Percentiles rank a stretch among this genome's conserved stretches.
Evolutionary conservation across 2,888 invertebrate species (phyloP).

Genomic region (Archips crataeganus): DNA sequence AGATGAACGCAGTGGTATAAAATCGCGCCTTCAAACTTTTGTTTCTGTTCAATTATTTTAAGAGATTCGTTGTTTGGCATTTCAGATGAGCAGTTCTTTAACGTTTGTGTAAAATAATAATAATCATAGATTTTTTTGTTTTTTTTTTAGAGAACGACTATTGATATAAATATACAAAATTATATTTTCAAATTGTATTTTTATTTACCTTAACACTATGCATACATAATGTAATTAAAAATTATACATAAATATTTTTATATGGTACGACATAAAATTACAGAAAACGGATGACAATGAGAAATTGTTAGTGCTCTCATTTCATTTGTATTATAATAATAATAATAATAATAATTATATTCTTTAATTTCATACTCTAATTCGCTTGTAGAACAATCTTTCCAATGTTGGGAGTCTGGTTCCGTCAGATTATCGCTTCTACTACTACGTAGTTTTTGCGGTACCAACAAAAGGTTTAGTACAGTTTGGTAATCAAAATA

Average conservation of each 20-base stretch:
- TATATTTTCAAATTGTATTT: constrained; percentile 70
- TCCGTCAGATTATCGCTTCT: no score
- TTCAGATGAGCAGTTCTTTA: constrained; percentile 45
- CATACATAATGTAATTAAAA: background rate
- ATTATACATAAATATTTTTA: background rate
- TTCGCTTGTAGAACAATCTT: no score
- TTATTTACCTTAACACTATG: constrained; percentile 40
- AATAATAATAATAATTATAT: no score
- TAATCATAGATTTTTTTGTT: constrained; percentile 59
- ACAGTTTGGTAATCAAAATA: no score
- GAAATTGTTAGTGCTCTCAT: no score
- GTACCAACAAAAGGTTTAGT: no score
- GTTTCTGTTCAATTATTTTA: background rate
- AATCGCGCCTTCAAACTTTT: background rate
- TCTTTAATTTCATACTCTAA: no score
- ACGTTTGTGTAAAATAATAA: constrained; percentile 56
- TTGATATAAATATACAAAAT: constrained; percentile 77
- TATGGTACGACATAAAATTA: no score
- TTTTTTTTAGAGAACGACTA: constrained; percentile 70
- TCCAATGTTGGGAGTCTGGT: no score
- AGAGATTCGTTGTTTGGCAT: constrained; percentile 37
- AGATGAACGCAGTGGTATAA: background rate
- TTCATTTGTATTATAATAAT: no score
- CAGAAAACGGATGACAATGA: no score
- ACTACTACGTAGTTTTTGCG: no score